Base-by-base conservation (phyloP, 2,113 vertebrate genomes). In the Rhea pennata region DNA sequence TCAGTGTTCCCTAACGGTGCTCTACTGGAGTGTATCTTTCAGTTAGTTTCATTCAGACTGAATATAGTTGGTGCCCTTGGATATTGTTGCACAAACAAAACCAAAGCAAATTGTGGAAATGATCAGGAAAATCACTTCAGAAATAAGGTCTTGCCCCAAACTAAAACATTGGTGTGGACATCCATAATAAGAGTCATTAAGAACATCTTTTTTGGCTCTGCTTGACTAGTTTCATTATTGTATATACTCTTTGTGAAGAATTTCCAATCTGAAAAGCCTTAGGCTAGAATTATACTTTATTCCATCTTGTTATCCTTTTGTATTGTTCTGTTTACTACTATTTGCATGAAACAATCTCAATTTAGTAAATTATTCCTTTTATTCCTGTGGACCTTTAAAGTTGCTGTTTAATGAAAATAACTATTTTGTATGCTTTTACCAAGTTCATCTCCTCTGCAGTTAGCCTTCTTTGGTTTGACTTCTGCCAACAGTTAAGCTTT, bases 241-340 rank as follows among this genome's bases (percentile, higher is more conserved):
- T 12, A 39, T 31, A 24, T n/a, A 40, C 42, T 71, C 39, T 71
- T 84, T 51, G 7, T n/a, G n/a, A 73, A 51, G 2, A 24, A 44
- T 46, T 75, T 82, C 10, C 90, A 81, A 56, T 23, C 21, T 69
- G n/a, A 73, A 87, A 71, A 71, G 64, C 15, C 1, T 11, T 12
- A 17, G 14, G 23, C 42, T 69, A 54, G 11, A 64, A 4, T 54
- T 19, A 39, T 27, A 40, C 15, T 77, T 88, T 74, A 10, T 44
- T 61, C 8, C 36, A 40, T 36, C 10, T 13, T 67, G 7, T 42
- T 89, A 62, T 74, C 66, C 6, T 17, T 81, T 13, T 31, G 1
- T n/a, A 19, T 46, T 50, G 4, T 22, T 80, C 4, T 1, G 0
- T 72, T 78, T 2, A 9, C 3, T 54, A 10, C 9, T 56, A 6